Conservation (phyloP, 1,140 invertebrate species). For the Aphelinus atriplicis region DNA sequence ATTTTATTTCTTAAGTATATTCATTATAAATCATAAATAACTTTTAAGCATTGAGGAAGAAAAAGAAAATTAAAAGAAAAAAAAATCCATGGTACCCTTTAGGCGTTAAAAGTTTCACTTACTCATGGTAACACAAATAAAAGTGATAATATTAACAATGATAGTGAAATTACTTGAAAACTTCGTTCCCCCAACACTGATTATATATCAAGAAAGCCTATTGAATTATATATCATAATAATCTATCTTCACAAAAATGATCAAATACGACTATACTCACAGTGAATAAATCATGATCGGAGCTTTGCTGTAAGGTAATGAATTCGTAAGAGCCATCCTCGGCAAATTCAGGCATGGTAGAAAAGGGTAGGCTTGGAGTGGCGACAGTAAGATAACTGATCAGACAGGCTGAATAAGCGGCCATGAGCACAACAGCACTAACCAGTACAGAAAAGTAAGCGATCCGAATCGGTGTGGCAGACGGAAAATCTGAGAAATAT, state of each 20-base stretch:
- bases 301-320: constrained; percentile 41
- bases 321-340: constrained; percentile 47
- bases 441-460: constrained; percentile 38
- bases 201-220: too few species aligned
- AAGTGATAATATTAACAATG: too few species aligned
- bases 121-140: too few species aligned
- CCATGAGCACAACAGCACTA: constrained; percentile 31
- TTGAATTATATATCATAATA: too few species aligned
- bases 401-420: constrained; percentile 44
- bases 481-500: constrained; percentile 32
- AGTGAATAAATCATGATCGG: constrained; percentile 41
- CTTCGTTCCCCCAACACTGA: too few species aligned
- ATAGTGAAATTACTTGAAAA: too few species aligned
- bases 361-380: constrained; percentile 43
- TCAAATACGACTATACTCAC: constrained; percentile 25
- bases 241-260: neutral
- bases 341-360: constrained; percentile 44
- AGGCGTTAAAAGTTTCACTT: too few species aligned
- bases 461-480: constrained; percentile 14
- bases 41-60: too few species aligned
- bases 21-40: too few species aligned
- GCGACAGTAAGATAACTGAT: constrained; percentile 48
- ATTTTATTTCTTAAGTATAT: too few species aligned
- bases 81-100: too few species aligned
- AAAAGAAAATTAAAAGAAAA: too few species aligned